Evolutionary conservation across 2,113 vertebrate species (phyloP), one percentile per base, ranked within the genome.

Genomic region (Lipophrys pholis): DNA sequence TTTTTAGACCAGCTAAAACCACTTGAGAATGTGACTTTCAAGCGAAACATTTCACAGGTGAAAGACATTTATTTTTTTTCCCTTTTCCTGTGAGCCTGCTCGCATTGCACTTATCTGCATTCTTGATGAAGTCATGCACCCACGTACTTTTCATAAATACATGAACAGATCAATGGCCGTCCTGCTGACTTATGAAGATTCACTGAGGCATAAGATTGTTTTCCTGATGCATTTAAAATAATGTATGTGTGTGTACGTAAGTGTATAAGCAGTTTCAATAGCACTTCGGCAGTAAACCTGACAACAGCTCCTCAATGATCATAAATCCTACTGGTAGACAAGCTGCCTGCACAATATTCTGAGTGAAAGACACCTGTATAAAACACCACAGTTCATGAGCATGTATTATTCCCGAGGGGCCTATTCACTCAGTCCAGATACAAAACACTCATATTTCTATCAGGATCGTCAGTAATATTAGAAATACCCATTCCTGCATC

Each of bases 341-440:
- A 67, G 41, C 46, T 60, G 68, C 45, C 17, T 42, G 59, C 58
- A 64, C 49, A 60, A 59, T 48, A 60, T 84, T 82, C 81, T 76
- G 70, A 80, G 70, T 84, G 66, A 78, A 45, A 71, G 58, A 42
- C 65, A 60, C 36, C 75, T 82, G 73, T 61, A 55, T 39, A 71
- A 87, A 80, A 75, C 89, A 86, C 71, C 78, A 83, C 64, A 82
- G 78, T 85, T 87, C 71, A 85, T 79, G 57, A 63, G 21, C 66
- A 85, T 90, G 90, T 89, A 91, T 89, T 74, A 76, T 57, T 71
- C 77, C 82, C 76, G 1, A 43, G 67, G 87, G 85, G 60, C 85
- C 86, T 69, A 82, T 84, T 84, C 14, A 36, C 76, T 85, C 83
- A 70, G 7, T 17, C 30, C 80, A 35, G 43, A 78, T 82, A 88